Base-by-base conservation (phyloP, 2,113 vertebrate species). In the Sciurus niger region DNA sequence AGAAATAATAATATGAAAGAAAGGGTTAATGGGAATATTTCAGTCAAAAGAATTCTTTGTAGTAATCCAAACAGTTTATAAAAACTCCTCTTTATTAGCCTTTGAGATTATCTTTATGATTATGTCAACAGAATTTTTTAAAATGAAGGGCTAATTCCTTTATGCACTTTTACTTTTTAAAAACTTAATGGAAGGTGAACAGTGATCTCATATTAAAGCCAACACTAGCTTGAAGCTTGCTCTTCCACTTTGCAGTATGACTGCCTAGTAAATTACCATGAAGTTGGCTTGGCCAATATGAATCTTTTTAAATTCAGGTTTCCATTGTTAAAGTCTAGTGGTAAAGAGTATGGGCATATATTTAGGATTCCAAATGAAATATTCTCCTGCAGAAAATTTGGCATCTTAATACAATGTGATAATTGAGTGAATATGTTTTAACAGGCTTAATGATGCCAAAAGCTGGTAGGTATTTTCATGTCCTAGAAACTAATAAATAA, bases 101-200 rank as follows among this genome's bases (percentile, higher is more conserved):
- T 87, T 72, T 83, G 76, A 84, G 25, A 40, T 72, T 90, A 53
- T 89, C 90, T 79, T 94, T 77, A 67, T n/a, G 48, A 67, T 84
- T 34, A 34, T 55, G 10, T 91, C 70, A 94, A 90, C 37, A 37
- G 46, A 53, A 65, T 80, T 92, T 43, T 24, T 17, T 46, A 70
- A 89, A 86, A 74, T 32, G 46, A 25, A 8, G 60, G 34, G n/a
- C 51, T 90, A 68, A 65, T 85, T 96, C 90, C 48, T 13, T 89
- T 77, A 32, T 65, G 8, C 18, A 63, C 72, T 79, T 86, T 34
- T 34, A 40, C 63, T 68, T 68, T 43, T 53, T 48, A 92, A 94
- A 74, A 76, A 55, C 20, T 14, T 51, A 51, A 20, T 72, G 46
- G 67, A 25, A 8, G 4, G 14, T 34, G 58, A 73, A 32, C 74